Evolutionary conservation across 2,797 vertebrate species (phyloP).

Genomic region (Enteromius anoplus): DNA sequence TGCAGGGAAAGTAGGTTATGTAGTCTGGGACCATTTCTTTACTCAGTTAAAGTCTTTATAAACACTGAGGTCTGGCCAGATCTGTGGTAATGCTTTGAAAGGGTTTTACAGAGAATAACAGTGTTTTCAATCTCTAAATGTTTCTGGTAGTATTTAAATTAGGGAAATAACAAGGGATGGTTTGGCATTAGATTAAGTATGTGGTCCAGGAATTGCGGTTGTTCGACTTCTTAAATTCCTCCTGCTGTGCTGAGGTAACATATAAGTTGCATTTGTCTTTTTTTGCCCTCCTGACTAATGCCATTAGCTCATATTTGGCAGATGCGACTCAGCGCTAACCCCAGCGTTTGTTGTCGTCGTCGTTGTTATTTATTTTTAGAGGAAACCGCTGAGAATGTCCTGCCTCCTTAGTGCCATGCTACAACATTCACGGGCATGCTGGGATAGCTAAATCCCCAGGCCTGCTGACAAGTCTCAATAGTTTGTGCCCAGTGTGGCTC

Average conservation of each 20-base stretch:
- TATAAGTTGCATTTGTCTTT: background rate
- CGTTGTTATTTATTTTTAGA: slow-evolving; percentile 53
- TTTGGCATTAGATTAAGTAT: background rate
- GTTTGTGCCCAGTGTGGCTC: slow-evolving; percentile 24
- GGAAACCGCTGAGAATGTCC: slow-evolving; percentile 32
- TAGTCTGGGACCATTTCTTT: slow-evolving; percentile 17
- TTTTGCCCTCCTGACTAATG: slow-evolving; percentile 22
- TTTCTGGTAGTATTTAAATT: slow-evolving; percentile 31
- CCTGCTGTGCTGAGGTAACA: background rate
- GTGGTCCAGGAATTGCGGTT: background rate
- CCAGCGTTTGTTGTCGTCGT: slow-evolving; percentile 38
- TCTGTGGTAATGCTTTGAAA: slow-evolving; percentile 24
- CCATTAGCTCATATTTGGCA: slow-evolving; percentile 54
- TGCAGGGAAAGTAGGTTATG: slow-evolving; percentile 5
- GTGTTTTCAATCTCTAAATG: slow-evolving; percentile 25
- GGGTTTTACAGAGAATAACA: slow-evolving; percentile 16
- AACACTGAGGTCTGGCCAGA: slow-evolving; percentile 26
- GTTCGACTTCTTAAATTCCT: slow-evolving; percentile 1
- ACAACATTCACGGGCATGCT: slow-evolving; percentile 37
- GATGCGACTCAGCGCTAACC: slow-evolving; percentile 36
- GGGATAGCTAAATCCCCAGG: slow-evolving; percentile 39
- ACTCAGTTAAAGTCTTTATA: slow-evolving; percentile 33
- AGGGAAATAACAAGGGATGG: background rate
- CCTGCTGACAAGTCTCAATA: slow-evolving; percentile 34
- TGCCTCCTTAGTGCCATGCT: slow-evolving; percentile 41